A percentile compares a stretch with the other conserved stretches of the same genome.
phyloP scores from a whole-genome alignment of 2,888 invertebrate genomes.

The Mesorhabditis belari region DNA sequence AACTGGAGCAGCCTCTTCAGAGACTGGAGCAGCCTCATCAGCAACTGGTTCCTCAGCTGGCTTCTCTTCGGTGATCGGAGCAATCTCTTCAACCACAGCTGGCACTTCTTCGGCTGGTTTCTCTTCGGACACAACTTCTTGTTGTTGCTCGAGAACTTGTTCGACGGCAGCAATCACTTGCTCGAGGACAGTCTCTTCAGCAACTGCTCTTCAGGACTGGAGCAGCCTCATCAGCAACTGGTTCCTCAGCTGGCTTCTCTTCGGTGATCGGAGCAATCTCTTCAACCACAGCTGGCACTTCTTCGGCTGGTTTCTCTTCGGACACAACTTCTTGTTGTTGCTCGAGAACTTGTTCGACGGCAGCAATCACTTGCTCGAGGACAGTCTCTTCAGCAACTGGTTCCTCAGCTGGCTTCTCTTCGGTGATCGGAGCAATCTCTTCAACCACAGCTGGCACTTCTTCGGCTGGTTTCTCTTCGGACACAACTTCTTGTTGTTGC shows the following conservation, averaged over 20 bases:
- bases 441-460: neutral
- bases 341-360: neutral
- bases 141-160: neutral
- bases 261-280: neutral
- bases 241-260: neutral
- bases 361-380: neutral
- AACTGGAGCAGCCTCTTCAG: neutral
- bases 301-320: neutral
- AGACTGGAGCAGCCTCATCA: neutral
- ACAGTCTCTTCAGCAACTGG: neutral
- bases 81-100: neutral
- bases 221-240: neutral
- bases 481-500: neutral
- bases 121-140: neutral
- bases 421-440: too few relatives aligned
- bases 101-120: neutral
- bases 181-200: too few relatives aligned
- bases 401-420: neutral
- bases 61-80: neutral
- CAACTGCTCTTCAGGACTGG: too few relatives aligned
- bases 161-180: too few relatives aligned
- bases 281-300: neutral
- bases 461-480: neutral
- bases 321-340: neutral
- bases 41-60: neutral